Conservation (phyloP, 2,888 invertebrate genomes). For the Didymodactylos carnosus region DNA sequence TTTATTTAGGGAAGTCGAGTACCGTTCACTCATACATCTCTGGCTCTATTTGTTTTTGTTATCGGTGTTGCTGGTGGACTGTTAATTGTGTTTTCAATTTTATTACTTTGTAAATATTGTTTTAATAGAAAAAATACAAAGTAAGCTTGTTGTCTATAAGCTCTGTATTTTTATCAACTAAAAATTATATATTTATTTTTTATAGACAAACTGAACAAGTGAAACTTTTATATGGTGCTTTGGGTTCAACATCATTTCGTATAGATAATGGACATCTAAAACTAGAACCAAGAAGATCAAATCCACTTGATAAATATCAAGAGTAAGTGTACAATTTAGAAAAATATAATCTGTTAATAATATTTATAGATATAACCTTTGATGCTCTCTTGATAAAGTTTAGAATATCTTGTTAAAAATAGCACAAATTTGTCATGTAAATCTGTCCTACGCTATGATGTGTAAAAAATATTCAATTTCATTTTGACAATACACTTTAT, state of each 20-base stretch:
- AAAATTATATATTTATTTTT: background rate
- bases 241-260: background rate
- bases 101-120: slow-evolving; percentile 35
- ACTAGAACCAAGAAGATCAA: background rate
- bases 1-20: background rate
- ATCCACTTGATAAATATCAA: background rate
- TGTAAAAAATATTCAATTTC: too few species aligned
- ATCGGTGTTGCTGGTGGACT: slow-evolving; percentile 35
- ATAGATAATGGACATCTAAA: background rate
- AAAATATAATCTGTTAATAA: background rate
- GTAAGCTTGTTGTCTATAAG: background rate
- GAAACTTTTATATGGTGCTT: background rate
- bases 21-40: background rate
- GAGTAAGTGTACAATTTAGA: background rate
- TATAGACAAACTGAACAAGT: background rate
- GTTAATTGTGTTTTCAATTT: slow-evolving; percentile 32
- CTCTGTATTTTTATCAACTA: background rate
- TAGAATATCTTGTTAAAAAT: too few species aligned
- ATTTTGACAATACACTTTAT: too few species aligned
- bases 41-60: slow-evolving; percentile 29
- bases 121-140: slow-evolving; percentile 23
- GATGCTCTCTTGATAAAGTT: too few species aligned
- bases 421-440: too few species aligned
- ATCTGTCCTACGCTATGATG: too few species aligned
- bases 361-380: too few species aligned